phyloP scores from a whole-genome alignment of 1,140 invertebrate species.

The Anagrus nilaparvatae region DNA sequence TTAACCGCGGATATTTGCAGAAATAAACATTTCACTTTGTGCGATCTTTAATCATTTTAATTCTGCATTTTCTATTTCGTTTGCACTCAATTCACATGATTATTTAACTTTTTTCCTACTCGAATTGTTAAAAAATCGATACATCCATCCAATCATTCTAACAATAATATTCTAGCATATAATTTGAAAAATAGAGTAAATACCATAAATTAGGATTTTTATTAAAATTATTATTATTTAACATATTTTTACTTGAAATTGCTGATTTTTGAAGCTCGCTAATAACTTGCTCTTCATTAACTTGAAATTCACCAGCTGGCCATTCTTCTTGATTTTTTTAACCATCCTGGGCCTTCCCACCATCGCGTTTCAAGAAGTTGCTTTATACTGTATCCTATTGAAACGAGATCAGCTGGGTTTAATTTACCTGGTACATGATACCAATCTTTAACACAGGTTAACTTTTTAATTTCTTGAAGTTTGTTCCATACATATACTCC shows the following conservation, averaged over 20 bases:
- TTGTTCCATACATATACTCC: constrained; percentile 10
- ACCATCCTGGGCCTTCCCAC: constrained; percentile 33
- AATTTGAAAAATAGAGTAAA: constrained; percentile 21
- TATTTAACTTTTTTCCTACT: not conserved
- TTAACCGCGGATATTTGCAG: constrained; percentile 9
- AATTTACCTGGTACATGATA: constrained; percentile 22
- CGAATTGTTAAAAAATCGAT: constrained; percentile 13
- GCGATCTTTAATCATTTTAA: constrained; percentile 16
- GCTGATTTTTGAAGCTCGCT: constrained; percentile 14
- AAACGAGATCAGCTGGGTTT: constrained; percentile 38
- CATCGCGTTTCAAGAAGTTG: constrained; percentile 26
- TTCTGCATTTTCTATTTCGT: constrained; percentile 19
- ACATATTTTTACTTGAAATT: constrained; percentile 1
- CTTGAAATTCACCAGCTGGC: constrained; percentile 10
- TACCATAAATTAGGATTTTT: constrained; percentile 18
- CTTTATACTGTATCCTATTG: constrained; percentile 28
- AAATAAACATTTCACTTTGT: constrained; percentile 14
- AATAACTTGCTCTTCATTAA: constrained; percentile 13
- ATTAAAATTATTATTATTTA: constrained; percentile 1
- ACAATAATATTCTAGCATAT: constrained; percentile 20
- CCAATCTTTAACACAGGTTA: constrained; percentile 19
- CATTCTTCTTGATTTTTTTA: constrained; percentile 17
- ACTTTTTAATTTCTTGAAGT: constrained; percentile 9
- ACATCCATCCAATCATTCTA: no score
- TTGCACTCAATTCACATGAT: constrained; percentile 13